phyloP scores from a whole-genome alignment of 2,797 vertebrate species.

The Neomorphus geoffroyi region DNA sequence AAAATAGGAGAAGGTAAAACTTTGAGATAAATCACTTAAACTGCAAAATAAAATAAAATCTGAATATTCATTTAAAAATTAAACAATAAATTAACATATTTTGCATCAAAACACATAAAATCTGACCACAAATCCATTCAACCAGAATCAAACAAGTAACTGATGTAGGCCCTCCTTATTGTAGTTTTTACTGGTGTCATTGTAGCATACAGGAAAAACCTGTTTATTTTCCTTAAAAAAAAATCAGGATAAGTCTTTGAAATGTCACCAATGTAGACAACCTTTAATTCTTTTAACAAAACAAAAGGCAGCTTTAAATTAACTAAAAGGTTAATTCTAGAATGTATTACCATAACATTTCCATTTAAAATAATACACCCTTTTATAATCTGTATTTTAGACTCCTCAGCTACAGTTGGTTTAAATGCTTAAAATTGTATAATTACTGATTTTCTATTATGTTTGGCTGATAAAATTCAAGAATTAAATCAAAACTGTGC shows the following conservation, averaged over 20 bases:
- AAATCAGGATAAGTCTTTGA: neutral
- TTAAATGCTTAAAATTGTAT: constrained; percentile 17
- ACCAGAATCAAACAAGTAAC: neutral
- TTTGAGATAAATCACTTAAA: neutral
- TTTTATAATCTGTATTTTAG: neutral
- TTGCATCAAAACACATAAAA: neutral
- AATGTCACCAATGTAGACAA: constrained; percentile 26
- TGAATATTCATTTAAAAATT: neutral
- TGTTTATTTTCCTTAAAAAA: constrained; percentile 5
- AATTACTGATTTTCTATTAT: constrained; percentile 24
- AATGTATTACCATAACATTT: constrained; percentile 56
- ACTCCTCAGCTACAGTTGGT: neutral
- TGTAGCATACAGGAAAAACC: neutral
- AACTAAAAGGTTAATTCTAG: constrained; percentile 50
- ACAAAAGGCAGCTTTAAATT: constrained; percentile 31
- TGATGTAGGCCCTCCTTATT: neutral
- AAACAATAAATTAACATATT: neutral
- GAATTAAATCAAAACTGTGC: neutral
- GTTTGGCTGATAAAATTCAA: neutral
- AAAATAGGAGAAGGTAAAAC: neutral
- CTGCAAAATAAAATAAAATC: neutral
- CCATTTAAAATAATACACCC: constrained; percentile 11
- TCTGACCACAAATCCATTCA: neutral
- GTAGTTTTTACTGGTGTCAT: neutral
- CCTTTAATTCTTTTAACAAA: constrained; percentile 40